Conservation (phyloP, 1,140 invertebrate genomes). For the Temnothorax nylanderi region DNA sequence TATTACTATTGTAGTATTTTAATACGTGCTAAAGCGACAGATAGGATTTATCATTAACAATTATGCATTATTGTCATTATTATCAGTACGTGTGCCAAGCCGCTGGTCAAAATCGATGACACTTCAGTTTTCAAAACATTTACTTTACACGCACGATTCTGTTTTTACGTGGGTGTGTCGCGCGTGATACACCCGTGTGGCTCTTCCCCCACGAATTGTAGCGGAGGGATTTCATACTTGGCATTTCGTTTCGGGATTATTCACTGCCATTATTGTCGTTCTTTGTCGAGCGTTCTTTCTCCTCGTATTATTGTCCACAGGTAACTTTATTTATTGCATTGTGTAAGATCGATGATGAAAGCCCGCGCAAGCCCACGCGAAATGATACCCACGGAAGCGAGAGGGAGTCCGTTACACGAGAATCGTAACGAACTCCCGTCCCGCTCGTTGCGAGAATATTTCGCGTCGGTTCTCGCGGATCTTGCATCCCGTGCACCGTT, state of each 20-base stretch:
- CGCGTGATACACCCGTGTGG: background rate
- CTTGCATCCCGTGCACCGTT: background rate
- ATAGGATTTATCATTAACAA: constrained; percentile 58
- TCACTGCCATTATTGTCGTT: constrained; percentile 80
- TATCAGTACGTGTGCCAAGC: constrained; percentile 68
- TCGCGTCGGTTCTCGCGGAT: background rate
- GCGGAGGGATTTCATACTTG: constrained; percentile 32
- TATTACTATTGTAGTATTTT: constrained; percentile 75
- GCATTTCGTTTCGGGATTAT: constrained; percentile 73
- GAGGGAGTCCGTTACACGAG: background rate
- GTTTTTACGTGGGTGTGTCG: background rate
- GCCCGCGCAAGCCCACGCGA: background rate
- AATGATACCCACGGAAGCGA: background rate
- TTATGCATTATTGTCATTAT: constrained; percentile 57
- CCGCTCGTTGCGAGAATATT: background rate
- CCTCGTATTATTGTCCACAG: constrained; percentile 58
- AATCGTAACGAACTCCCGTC: background rate
- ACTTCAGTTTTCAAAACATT: constrained; percentile 37
- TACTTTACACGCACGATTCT: background rate
- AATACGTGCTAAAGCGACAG: constrained; percentile 72
- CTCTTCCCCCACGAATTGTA: background rate
- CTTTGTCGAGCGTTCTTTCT: constrained; percentile 45
- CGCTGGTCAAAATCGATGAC: constrained; percentile 54
- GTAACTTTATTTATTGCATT: constrained; percentile 73
- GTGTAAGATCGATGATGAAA: constrained; percentile 55